Conservation (phyloP, 2,888 invertebrate species). For the Branchellion lobata region DNA sequence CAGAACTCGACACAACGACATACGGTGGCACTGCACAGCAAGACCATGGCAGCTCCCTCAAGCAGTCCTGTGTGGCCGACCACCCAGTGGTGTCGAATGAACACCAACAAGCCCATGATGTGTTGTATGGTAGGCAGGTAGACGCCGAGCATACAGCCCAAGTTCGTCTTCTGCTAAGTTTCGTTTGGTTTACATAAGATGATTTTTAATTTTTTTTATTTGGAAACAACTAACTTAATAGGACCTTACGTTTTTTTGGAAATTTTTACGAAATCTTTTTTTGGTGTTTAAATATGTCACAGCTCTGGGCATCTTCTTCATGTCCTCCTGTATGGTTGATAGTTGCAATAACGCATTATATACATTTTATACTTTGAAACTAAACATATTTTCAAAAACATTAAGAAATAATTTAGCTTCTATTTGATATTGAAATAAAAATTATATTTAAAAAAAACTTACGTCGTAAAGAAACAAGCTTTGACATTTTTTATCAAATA, state of each 20-base stretch:
- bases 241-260: neutral
- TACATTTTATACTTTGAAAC: no score
- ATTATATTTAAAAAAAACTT: no score
- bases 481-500: no score
- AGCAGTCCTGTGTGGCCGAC: conserved; percentile 53
- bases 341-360: no score
- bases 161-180: conserved; percentile 51
- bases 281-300: conserved; percentile 51
- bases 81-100: conserved; percentile 55
- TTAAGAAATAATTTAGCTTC: no score
- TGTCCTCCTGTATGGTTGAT: conserved; percentile 51
- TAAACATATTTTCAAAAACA: no score
- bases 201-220: neutral
- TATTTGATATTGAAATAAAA: no score
- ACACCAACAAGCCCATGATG: conserved; percentile 55
- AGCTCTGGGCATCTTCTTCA: conserved; percentile 52
- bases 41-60: conserved; percentile 54
- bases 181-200: neutral
- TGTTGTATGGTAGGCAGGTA: conserved; percentile 56
- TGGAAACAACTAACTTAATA: neutral
- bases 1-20: no score
- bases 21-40: conserved; percentile 55
- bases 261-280: neutral
- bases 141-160: conserved; percentile 54
- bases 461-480: no score